These are phyloP conservation scores for Chloroceryle aenea DNA, from an alignment of 2,113 vertebrate species.

Conservation along the genomic window DNA sequence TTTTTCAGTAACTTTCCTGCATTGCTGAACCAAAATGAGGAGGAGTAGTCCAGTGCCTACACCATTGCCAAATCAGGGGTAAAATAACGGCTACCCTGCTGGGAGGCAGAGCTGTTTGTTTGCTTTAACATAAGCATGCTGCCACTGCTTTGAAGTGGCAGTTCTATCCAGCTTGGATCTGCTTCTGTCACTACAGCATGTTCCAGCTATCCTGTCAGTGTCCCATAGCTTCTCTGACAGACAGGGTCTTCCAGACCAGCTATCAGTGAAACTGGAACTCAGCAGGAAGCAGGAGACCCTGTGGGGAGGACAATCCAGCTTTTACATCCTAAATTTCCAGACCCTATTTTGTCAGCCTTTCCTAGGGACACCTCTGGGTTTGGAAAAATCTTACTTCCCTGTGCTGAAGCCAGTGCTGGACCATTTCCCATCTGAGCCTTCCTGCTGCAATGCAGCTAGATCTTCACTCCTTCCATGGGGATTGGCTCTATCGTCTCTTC, in stretches of 20 bases:
- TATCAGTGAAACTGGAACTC: background rate
- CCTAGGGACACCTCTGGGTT: background rate
- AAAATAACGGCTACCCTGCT: background rate
- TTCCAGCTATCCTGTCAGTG: background rate
- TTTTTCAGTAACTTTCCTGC: background rate
- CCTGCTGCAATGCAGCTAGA: background rate
- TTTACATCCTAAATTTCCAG: background rate
- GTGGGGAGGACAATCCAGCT: background rate
- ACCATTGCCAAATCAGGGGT: background rate
- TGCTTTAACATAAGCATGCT: background rate
- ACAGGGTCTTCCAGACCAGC: background rate
- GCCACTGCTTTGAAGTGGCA: background rate
- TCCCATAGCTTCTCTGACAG: background rate
- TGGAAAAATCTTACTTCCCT: background rate
- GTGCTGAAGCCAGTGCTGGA: background rate
- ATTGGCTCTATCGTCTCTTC: background rate
- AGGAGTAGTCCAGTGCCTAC: background rate
- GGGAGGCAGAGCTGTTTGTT: background rate
- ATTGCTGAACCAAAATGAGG: background rate
- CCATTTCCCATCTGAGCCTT: background rate
- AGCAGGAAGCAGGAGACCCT: background rate
- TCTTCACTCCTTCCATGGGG: background rate
- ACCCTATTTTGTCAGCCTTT: background rate
- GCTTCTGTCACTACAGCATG: background rate
- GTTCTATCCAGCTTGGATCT: background rate